Evolutionary conservation across 2,113 vertebrate genomes (phyloP).

Genomic region (Equus quagga): DNA sequence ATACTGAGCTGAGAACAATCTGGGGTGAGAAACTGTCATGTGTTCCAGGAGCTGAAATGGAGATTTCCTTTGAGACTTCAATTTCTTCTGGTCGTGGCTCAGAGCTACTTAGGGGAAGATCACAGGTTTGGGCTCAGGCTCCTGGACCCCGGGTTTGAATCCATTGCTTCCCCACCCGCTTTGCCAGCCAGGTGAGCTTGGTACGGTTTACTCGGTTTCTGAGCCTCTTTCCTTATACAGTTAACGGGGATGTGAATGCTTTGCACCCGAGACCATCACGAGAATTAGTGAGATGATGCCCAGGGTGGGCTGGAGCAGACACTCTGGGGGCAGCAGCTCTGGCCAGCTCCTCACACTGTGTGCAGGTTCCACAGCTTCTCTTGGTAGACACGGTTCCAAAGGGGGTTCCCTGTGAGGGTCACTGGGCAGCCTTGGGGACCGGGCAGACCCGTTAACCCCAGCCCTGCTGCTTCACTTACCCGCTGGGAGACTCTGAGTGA

Average conservation of each 20-base stretch:
- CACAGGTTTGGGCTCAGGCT: not conserved
- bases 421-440: too few relatives aligned
- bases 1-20: slow-evolving; percentile 82
- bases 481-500: not conserved
- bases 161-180: not conserved
- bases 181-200: not conserved
- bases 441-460: not conserved
- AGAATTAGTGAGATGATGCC: not conserved
- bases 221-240: not conserved
- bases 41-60: slow-evolving; percentile 64
- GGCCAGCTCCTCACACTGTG: not conserved
- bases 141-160: not conserved
- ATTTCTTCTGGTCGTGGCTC: not conserved
- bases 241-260: not conserved
- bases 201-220: not conserved
- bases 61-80: slow-evolving; percentile 59
- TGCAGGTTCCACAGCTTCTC: not conserved
- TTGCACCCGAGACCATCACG: not conserved
- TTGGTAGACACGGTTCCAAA: not conserved
- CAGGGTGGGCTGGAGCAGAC: not conserved
- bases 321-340: not conserved
- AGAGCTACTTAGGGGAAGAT: not conserved
- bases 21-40: slow-evolving; percentile 77
- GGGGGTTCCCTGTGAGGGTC: not conserved
- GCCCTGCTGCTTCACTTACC: not conserved